These are phyloP conservation scores for Hemibagrus wyckioides DNA, from an alignment of 2,113 vertebrate genomes.

Conservation along the genomic window DNA sequence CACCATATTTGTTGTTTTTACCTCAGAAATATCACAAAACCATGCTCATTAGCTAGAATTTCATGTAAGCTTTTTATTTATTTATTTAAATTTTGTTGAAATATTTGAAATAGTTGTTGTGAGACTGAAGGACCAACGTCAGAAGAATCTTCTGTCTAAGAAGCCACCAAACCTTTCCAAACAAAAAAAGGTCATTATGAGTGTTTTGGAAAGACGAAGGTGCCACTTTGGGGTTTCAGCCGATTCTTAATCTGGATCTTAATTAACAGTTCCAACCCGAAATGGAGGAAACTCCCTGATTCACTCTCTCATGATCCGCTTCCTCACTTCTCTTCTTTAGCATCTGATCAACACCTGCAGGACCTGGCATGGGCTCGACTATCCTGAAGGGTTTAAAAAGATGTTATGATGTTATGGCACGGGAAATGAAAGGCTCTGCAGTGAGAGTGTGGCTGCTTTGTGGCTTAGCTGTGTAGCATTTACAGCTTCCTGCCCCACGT, in stretches of 20 bases:
- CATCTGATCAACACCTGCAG: conserved; percentile 20
- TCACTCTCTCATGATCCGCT: not conserved
- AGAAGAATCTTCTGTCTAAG: not conserved
- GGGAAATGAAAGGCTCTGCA: not conserved
- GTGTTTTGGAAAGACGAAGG: not conserved
- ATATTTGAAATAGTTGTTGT: no score
- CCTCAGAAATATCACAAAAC: no score
- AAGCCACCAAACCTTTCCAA: not conserved
- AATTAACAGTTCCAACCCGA: conserved; percentile 23
- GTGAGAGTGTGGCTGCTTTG: not conserved
- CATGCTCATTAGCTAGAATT: no score
- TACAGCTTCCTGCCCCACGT: conserved; percentile 8
- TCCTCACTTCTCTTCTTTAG: not conserved
- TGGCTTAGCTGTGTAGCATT: not conserved
- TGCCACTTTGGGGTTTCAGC: conserved; percentile 11
- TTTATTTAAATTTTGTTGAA: not conserved
- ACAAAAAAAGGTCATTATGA: not conserved
- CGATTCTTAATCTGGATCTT: conserved; percentile 24
- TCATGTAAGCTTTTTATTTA: no score
- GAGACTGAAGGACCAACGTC: no score
- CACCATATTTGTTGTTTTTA: no score
- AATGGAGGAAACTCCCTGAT: conserved; percentile 4
- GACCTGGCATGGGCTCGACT: not conserved
- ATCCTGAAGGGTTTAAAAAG: not conserved
- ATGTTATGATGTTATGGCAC: not conserved